These are phyloP conservation scores for Tineola bisselliella DNA, from an alignment of 2,888 invertebrate genomes.

Conservation along the genomic window DNA sequence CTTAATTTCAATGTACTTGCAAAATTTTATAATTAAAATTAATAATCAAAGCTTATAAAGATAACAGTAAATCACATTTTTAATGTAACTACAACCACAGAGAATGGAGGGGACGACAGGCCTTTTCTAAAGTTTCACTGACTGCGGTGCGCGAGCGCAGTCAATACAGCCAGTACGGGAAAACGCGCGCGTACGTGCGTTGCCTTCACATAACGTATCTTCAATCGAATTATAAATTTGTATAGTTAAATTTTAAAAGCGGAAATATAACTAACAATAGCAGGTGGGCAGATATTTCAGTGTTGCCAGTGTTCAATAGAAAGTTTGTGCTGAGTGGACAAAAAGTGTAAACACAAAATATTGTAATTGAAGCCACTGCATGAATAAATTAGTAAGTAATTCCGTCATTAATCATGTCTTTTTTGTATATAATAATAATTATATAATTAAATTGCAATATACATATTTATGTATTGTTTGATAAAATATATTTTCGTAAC, in stretches of 20 bases:
- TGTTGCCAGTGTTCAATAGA: not conserved
- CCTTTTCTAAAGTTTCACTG: slow-evolving; percentile 46
- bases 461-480: not conserved
- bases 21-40: too few relatives aligned
- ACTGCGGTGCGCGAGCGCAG: slow-evolving; percentile 38
- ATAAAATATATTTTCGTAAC: slow-evolving; percentile 3
- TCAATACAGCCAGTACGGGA: slow-evolving; percentile 31
- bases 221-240: not conserved
- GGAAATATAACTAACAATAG: not conserved
- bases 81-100: slow-evolving; percentile 49
- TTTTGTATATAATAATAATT: too few relatives aligned
- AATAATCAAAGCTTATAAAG: not conserved
- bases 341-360: not conserved
- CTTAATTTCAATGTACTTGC: too few relatives aligned
- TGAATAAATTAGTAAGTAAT: not conserved
- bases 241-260: not conserved
- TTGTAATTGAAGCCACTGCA: not conserved
- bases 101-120: slow-evolving; percentile 32
- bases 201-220: not conserved
- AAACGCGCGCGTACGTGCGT: slow-evolving; percentile 31
- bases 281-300: not conserved
- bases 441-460: not conserved
- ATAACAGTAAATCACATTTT: slow-evolving; percentile 20
- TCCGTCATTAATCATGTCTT: not conserved
- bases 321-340: not conserved